Evolutionary conservation across 2,888 invertebrate species (phyloP).

Genomic region (Macaria notata): DNA sequence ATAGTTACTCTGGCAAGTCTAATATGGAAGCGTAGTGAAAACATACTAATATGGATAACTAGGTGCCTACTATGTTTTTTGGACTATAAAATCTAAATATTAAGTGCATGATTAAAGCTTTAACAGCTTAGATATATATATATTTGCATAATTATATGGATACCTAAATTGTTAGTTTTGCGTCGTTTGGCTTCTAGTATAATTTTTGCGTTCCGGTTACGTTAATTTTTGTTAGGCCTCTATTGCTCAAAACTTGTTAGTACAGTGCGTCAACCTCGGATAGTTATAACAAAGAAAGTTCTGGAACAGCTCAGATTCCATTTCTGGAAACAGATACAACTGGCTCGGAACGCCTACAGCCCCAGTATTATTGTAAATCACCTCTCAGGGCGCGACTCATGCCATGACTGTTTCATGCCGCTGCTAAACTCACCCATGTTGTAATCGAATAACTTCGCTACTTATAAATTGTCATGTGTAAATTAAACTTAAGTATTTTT

Average conservation of each 20-base stretch:
- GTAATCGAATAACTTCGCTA: background rate
- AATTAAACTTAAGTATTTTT: background rate
- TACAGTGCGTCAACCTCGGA: constrained; percentile 39
- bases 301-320: constrained; percentile 58
- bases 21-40: too few species aligned
- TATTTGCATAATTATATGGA: constrained; percentile 6
- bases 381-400: constrained; percentile 52
- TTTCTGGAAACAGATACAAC: constrained; percentile 62
- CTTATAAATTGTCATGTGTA: background rate
- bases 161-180: background rate
- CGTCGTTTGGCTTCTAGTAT: too few species aligned
- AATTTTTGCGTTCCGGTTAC: too few species aligned
- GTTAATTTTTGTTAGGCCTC: too few species aligned
- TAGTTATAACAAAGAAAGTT: constrained; percentile 51
- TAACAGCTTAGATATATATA: too few species aligned
- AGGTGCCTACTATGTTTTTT: too few species aligned
- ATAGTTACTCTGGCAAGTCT: too few species aligned
- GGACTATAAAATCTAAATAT: too few species aligned
- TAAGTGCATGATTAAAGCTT: too few species aligned
- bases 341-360: constrained; percentile 58
- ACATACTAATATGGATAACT: too few species aligned
- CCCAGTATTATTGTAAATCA: constrained; percentile 63
- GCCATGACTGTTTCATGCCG: constrained; percentile 43
- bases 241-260: constrained; percentile 5
- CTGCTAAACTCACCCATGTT: too few species aligned